These are phyloP conservation scores for Pachycephala philippinensis DNA, from an alignment of 2,113 vertebrate species.

Conservation along the genomic window DNA sequence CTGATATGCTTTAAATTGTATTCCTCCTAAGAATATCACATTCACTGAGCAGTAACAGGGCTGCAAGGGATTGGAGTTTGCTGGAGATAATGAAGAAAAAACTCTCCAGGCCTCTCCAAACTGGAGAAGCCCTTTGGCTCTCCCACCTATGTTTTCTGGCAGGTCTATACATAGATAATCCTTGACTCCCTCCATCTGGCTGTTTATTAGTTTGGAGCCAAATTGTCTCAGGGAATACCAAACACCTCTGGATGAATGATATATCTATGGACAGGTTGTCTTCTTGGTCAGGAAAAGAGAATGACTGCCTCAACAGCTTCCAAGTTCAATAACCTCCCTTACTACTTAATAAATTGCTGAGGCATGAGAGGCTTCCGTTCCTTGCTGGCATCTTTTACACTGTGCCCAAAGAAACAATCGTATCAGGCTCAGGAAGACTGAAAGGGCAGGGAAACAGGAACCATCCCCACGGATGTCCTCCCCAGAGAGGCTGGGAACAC, in stretches of 20 bases:
- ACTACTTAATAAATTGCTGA: conserved; percentile 71
- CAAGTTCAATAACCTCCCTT: conserved; percentile 67
- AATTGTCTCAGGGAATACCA: background rate
- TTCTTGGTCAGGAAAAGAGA: conserved; percentile 56
- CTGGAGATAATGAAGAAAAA: background rate
- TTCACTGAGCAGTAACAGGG: background rate
- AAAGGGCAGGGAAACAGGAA: conserved; percentile 79
- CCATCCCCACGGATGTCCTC: conserved; percentile 71
- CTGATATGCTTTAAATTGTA: background rate
- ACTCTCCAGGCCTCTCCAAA: background rate
- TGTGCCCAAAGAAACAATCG: conserved; percentile 79
- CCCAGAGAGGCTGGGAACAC: conserved; percentile 61
- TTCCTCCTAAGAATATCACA: background rate
- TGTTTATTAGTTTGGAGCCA: background rate
- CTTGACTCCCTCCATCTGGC: background rate
- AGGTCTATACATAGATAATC: background rate
- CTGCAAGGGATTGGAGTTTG: background rate
- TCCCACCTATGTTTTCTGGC: background rate
- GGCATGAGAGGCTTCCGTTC: conserved; percentile 76
- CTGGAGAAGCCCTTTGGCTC: background rate
- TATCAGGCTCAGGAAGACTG: conserved; percentile 79
- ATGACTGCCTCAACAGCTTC: conserved; percentile 18
- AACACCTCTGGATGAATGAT: background rate
- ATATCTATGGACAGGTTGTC: background rate
- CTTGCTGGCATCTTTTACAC: conserved; percentile 72